These are phyloP conservation scores for Diaperis boleti DNA, from an alignment of 2,888 invertebrate genomes.

Conservation along the genomic window DNA sequence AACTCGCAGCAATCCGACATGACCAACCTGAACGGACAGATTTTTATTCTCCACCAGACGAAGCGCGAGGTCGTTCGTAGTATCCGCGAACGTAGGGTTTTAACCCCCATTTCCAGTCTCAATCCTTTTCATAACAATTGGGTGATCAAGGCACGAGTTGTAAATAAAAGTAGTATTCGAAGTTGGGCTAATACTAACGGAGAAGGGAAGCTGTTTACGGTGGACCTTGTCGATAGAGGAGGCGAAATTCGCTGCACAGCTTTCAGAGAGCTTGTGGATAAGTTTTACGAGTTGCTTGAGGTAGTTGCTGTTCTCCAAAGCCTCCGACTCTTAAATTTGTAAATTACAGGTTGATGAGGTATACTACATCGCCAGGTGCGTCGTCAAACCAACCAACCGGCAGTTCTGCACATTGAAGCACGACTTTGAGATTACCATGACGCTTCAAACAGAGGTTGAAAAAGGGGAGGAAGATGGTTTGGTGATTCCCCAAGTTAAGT, in stretches of 20 bases:
- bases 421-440: slow-evolving; percentile 96
- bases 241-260: slow-evolving; percentile 95
- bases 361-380: slow-evolving; percentile 87
- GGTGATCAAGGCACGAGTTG: slow-evolving; percentile 92
- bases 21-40: neutral
- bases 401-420: slow-evolving; percentile 86
- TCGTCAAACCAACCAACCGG: slow-evolving; percentile 94
- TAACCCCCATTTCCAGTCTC: slow-evolving; percentile 81
- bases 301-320: too few relatives aligned
- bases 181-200: slow-evolving; percentile 93
- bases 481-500: slow-evolving; percentile 80
- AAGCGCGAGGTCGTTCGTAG: neutral
- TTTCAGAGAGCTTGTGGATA: slow-evolving; percentile 89
- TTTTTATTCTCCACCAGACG: neutral
- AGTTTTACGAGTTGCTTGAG: slow-evolving; percentile 89
- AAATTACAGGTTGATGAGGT: slow-evolving; percentile 74
- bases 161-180: slow-evolving; percentile 82
- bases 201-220: slow-evolving; percentile 93
- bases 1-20: slow-evolving; percentile 1
- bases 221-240: slow-evolving; percentile 93
- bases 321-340: too few relatives aligned
- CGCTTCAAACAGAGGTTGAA: slow-evolving; percentile 69
- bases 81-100: slow-evolving; percentile 1
- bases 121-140: slow-evolving; percentile 97
- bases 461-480: slow-evolving; percentile 67